These are phyloP conservation scores for Eptatretus burgeri DNA, from an alignment of 2,113 vertebrate species.

Conservation along the genomic window DNA sequence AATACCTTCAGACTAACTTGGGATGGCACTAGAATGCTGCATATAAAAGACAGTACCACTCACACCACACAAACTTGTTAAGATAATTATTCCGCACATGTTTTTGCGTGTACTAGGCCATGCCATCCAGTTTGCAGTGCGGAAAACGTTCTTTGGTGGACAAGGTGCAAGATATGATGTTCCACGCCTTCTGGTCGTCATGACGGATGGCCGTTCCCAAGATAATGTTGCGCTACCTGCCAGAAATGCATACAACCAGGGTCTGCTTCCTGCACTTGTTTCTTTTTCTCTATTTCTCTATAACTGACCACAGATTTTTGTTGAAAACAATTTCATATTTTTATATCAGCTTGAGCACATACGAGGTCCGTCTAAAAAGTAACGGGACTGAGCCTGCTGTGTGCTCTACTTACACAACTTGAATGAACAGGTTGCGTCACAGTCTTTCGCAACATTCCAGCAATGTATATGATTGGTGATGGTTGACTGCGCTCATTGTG, in stretches of 20 bases:
- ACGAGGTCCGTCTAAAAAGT: too few species aligned
- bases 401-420: too few species aligned
- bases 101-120: conserved; percentile 18
- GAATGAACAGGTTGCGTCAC: too few species aligned
- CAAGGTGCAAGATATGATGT: conserved; percentile 32
- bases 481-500: too few species aligned
- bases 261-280: background rate
- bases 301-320: background rate
- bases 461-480: too few species aligned
- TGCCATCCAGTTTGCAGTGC: conserved; percentile 31
- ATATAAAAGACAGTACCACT: too few species aligned
- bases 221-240: conserved; percentile 37
- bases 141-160: conserved; percentile 37
- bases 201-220: conserved; percentile 49
- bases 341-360: background rate
- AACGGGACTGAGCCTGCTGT: too few species aligned
- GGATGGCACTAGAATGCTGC: too few species aligned
- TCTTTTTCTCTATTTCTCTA: background rate
- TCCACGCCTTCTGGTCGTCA: conserved; percentile 29
- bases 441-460: too few species aligned
- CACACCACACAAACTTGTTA: too few species aligned
- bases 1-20: too few species aligned
- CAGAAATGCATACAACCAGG: conserved; percentile 28
- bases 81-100: too few species aligned
- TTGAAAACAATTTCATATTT: background rate